These are phyloP conservation scores for Hexactinellida sp. DNA, from an alignment of 37 sponge, comb jelly and placozoan genomes.

Conservation along the genomic window DNA sequence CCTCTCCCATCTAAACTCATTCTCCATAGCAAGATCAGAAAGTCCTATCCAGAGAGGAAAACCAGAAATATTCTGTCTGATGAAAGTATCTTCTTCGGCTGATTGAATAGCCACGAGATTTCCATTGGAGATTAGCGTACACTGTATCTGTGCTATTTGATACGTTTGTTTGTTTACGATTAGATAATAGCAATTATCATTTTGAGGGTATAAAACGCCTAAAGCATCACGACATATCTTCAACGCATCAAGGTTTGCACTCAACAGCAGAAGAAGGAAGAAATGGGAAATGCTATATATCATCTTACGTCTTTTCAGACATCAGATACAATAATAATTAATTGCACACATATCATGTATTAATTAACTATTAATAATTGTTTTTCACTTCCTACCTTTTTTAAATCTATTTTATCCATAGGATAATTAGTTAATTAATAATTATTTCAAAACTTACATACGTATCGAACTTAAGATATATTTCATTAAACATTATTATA, in stretches of 20 bases:
- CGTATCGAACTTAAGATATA: too few species aligned
- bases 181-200: background rate
- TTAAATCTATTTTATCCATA: too few species aligned
- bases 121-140: background rate
- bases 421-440: too few species aligned
- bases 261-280: background rate
- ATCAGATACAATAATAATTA: too few species aligned
- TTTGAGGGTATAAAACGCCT: background rate
- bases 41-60: background rate
- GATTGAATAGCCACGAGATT: background rate
- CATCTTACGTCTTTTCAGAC: too few species aligned
- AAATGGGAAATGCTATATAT: background rate
- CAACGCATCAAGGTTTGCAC: background rate
- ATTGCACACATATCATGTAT: background rate
- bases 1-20: background rate
- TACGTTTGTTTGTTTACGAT: background rate
- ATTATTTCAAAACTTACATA: too few species aligned
- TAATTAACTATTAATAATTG: too few species aligned
- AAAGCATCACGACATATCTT: background rate
- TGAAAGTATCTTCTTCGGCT: background rate
- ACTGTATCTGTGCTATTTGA: background rate
- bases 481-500: constrained; percentile 40
- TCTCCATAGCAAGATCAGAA: background rate
- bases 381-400: too few species aligned
- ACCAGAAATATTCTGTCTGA: background rate